Evolutionary conservation across 2,888 invertebrate genomes (phyloP).

Genomic region (Dastarcus helophoroides): DNA sequence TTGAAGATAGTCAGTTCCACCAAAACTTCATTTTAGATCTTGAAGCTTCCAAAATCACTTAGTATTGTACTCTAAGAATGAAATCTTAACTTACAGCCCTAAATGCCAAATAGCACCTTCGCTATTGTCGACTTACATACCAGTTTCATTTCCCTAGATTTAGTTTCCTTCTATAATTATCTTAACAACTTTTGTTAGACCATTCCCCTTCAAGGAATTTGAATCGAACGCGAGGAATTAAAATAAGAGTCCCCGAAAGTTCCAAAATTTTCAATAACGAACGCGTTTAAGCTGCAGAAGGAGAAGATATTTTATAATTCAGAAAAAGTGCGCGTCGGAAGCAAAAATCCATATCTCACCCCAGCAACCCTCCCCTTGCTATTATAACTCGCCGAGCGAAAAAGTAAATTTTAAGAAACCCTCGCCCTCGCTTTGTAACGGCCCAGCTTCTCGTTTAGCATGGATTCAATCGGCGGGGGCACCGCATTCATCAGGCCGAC

Average conservation of each 20-base stretch:
- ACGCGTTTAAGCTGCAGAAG: slow-evolving; percentile 7
- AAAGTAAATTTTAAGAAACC: slow-evolving; percentile 39
- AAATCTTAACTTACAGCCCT: no score
- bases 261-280: slow-evolving; percentile 25
- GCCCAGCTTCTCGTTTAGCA: slow-evolving; percentile 24
- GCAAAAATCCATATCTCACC: slow-evolving; percentile 40
- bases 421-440: slow-evolving; percentile 32
- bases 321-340: slow-evolving; percentile 36
- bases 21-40: no score
- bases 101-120: no score
- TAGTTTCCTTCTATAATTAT: no score
- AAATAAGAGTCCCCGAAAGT: neutral
- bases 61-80: no score
- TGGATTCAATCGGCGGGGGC: slow-evolving; percentile 16
- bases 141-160: no score
- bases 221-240: no score
- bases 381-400: slow-evolving; percentile 40
- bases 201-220: no score
- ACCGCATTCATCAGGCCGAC: slow-evolving; percentile 14
- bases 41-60: no score
- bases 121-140: no score
- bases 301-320: slow-evolving; percentile 39
- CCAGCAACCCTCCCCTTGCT: slow-evolving; percentile 29
- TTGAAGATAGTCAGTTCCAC: no score
- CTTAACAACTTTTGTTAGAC: no score